Evolutionary conservation across 2,888 invertebrate species (phyloP), one percentile per base, ranked within the genome.

Genomic region (Syrista parreyssii): DNA sequence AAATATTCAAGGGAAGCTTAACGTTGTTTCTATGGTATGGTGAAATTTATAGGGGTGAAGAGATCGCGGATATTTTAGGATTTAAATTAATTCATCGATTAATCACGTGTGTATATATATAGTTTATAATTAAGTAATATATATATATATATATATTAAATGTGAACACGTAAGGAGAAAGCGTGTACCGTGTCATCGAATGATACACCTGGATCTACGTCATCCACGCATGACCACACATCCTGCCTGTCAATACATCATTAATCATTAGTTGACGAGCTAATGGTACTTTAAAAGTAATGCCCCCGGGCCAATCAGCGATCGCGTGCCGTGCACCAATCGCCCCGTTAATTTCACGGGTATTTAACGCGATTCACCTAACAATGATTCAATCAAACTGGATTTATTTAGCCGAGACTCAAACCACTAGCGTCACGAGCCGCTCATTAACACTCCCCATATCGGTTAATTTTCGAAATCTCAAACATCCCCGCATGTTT

Each of bases 291-390:
- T 86, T 87, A 87, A 88, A 85, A 82, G 84, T 84, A 84, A 85
- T 84, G 86, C 83, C 88, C 85, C 81, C 83, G 83, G 83, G 85
- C 84, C 85, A 88, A 88, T 87, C 85, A 82, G 83, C 78, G 86
- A 87, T 88, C 86, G 87, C 88, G 88, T 87, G 88, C 85, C 84
- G 79, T 73, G 72, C 83, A 78, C 78, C 77, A 84, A 86, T 86
- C 82, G 82, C 79, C 84, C 84, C 83, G 86, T 89, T 91, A 90
- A 91, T 91, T 91, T 91, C 90, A 91, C 89, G 90, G 89, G 86
- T 88, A 88, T 91, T 90, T 90, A 90, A 89, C 89, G 87, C 89
- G 84, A 86, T 86, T 86, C 84, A 85, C 82, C 83, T 80, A 86
- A 89, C 89, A 89, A 89, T 89, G 87, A 89, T 89, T 89, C 85